These are phyloP conservation scores for Eremophila alpestris DNA, from an alignment of 2,797 vertebrate genomes.

Conservation along the genomic window DNA sequence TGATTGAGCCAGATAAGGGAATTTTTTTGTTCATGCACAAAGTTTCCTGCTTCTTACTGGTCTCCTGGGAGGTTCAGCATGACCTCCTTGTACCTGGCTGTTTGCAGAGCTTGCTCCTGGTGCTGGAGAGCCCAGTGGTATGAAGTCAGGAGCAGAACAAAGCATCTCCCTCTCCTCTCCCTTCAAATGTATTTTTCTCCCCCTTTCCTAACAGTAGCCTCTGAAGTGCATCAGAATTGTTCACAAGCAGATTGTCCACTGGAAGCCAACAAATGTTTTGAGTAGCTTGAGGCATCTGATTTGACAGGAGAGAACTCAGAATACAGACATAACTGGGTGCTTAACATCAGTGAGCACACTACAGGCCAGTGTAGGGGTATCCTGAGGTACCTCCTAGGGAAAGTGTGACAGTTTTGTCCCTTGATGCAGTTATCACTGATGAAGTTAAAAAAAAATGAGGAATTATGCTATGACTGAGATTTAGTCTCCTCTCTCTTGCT, in stretches of 20 bases:
- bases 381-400: neutral
- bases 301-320: neutral
- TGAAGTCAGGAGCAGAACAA: neutral
- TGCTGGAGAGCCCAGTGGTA: accelerated
- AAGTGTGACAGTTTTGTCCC: neutral
- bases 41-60: neutral
- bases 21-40: neutral
- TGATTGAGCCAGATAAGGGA: neutral
- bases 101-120: neutral
- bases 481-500: neutral
- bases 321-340: neutral
- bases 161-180: neutral
- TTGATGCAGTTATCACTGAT: neutral
- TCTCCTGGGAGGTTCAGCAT: neutral
- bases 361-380: accelerated
- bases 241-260: neutral
- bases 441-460: neutral
- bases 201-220: neutral
- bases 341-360: neutral
- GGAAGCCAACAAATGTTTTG: neutral
- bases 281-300: neutral
- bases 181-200: neutral
- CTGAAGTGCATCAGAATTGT: neutral
- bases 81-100: neutral
- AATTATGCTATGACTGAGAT: neutral